Evolutionary conservation across 2,113 vertebrate species (phyloP).

Genomic region (Ameiurus melas): DNA sequence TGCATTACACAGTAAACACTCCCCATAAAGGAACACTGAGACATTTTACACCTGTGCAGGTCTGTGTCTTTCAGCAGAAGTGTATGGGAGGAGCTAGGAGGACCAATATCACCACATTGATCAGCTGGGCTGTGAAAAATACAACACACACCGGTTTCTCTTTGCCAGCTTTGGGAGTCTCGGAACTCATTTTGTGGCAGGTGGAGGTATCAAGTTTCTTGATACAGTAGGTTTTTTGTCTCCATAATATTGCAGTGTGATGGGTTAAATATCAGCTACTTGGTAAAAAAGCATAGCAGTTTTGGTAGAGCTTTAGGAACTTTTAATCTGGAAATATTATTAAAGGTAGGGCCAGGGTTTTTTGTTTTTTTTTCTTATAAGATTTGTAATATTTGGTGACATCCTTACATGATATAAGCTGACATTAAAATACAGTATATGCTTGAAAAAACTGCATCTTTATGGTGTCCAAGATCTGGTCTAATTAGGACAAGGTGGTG

Average conservation of each 20-base stretch:
- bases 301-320: neutral
- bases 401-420: neutral
- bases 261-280: neutral
- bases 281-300: neutral
- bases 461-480: neutral
- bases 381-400: neutral
- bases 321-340: neutral
- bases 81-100: neutral
- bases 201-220: neutral
- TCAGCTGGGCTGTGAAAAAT: conserved; percentile 23
- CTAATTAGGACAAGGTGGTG: neutral
- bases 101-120: neutral
- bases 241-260: neutral
- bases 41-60: neutral
- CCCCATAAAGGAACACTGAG: neutral
- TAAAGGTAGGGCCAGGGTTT: neutral
- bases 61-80: conserved; percentile 1
- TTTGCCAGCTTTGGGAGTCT: conserved; percentile 32
- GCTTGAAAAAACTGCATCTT: neutral
- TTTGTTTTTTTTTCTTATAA: neutral
- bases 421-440: neutral
- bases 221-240: neutral
- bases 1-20: neutral
- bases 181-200: neutral
- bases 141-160: conserved; percentile 25